Conservation (phyloP, 2,888 invertebrate species). For the Acanthosepion lycidas region DNA sequence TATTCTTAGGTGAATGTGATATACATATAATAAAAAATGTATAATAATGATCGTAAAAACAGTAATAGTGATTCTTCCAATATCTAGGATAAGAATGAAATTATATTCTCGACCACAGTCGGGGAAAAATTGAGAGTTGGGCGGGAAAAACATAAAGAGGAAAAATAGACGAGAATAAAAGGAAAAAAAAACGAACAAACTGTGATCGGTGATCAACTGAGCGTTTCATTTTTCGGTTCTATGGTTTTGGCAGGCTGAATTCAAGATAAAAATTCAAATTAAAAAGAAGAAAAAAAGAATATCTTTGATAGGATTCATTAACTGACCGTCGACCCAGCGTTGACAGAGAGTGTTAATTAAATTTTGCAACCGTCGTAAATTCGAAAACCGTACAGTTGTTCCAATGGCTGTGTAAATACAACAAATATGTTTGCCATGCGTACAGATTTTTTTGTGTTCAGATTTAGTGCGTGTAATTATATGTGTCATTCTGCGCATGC, state of each 20-base stretch:
- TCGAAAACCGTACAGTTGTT: not conserved
- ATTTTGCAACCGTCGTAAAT: not conserved
- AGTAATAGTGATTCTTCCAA: not conserved
- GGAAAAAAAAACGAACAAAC: not conserved
- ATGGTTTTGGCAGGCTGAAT: not conserved
- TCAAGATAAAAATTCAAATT: not conserved
- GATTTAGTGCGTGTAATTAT: not conserved
- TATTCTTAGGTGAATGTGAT: too few species aligned
- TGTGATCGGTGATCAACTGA: not conserved
- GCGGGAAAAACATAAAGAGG: not conserved
- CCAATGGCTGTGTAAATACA: not conserved
- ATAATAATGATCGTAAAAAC: not conserved
- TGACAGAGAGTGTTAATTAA: not conserved
- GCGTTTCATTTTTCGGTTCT: not conserved
- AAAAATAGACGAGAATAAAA: not conserved
- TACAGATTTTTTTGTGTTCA: not conserved
- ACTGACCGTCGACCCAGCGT: not conserved
- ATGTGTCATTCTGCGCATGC: not conserved
- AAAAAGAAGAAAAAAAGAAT: not conserved
- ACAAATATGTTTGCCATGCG: not conserved
- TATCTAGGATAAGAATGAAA: not conserved
- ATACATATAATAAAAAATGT: too few species aligned
- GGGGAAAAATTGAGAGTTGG: not conserved
- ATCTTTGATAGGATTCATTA: not conserved
- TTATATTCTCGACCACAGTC: not conserved